phyloP scores from a whole-genome alignment of 2,888 invertebrate genomes.

The Campoletis raptor region DNA sequence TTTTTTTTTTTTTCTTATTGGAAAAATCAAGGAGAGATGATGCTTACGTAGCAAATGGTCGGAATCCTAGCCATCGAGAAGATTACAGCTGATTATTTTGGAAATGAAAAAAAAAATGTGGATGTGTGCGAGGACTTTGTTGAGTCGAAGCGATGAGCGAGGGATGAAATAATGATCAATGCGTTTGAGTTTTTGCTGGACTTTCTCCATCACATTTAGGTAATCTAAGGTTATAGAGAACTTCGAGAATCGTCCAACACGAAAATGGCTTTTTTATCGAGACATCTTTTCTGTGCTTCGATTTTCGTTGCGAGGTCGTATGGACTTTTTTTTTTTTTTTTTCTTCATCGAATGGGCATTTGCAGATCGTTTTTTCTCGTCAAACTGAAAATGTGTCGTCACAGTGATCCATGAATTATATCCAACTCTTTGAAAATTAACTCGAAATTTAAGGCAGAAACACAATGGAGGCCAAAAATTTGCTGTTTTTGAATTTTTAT shows the following conservation, averaged over 20 bases:
- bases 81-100: slow-evolving; percentile 7
- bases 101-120: neutral
- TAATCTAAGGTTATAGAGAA: slow-evolving; percentile 3
- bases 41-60: neutral
- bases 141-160: slow-evolving; percentile 12
- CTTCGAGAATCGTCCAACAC: neutral
- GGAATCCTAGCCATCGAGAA: slow-evolving; percentile 1
- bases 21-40: neutral
- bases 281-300: neutral
- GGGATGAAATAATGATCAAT: slow-evolving; percentile 37
- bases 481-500: too few relatives aligned
- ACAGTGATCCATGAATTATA: neutral
- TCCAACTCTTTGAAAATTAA: neutral
- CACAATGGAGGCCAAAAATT: too few relatives aligned
- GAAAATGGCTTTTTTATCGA: neutral
- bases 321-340: neutral
- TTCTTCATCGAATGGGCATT: neutral
- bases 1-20: neutral
- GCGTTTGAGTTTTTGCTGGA: slow-evolving; percentile 14
- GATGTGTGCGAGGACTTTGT: neutral
- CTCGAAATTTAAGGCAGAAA: too few relatives aligned
- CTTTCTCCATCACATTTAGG: slow-evolving; percentile 22
- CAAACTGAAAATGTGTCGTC: neutral
- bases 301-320: neutral
- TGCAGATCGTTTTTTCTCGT: neutral